phyloP scores from a whole-genome alignment of 2,797 vertebrate genomes.

The Zonotrichia albicollis region DNA sequence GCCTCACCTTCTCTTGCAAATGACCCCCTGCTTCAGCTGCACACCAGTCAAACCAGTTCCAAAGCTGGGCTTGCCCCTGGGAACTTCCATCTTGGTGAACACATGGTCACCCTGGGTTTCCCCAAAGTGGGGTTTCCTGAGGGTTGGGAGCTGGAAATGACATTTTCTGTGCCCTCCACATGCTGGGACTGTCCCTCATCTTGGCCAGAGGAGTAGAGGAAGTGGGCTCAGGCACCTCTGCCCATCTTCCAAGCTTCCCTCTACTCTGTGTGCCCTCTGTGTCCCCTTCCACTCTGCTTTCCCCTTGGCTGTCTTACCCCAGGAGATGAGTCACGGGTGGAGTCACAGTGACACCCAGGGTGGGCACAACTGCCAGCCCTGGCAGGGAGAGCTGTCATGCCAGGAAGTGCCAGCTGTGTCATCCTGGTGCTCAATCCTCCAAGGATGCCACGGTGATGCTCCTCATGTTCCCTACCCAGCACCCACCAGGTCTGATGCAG shows the following conservation, averaged over 20 bases:
- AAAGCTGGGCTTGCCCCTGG: background rate
- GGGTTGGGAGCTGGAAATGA: background rate
- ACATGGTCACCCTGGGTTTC: background rate
- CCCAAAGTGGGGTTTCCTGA: background rate
- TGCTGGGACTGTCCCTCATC: background rate
- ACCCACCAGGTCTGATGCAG: accelerated
- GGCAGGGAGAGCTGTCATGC: background rate
- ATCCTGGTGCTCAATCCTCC: accelerated
- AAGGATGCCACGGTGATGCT: background rate
- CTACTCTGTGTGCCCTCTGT: accelerated
- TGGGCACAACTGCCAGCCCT: background rate
- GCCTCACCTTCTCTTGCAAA: background rate
- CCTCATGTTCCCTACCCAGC: background rate
- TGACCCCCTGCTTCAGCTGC: background rate
- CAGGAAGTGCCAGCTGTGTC: background rate
- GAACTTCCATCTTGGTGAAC: background rate
- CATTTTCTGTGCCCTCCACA: background rate
- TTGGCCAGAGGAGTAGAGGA: background rate
- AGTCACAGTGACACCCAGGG: background rate
- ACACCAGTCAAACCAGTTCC: background rate
- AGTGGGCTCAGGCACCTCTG: background rate
- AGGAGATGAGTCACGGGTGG: slow-evolving; percentile 3
- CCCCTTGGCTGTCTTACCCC: background rate
- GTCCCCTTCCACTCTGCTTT: background rate
- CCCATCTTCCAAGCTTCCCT: background rate